Base-by-base conservation (phyloP, 2,888 invertebrate species). In the Sminthurides aquaticus region DNA sequence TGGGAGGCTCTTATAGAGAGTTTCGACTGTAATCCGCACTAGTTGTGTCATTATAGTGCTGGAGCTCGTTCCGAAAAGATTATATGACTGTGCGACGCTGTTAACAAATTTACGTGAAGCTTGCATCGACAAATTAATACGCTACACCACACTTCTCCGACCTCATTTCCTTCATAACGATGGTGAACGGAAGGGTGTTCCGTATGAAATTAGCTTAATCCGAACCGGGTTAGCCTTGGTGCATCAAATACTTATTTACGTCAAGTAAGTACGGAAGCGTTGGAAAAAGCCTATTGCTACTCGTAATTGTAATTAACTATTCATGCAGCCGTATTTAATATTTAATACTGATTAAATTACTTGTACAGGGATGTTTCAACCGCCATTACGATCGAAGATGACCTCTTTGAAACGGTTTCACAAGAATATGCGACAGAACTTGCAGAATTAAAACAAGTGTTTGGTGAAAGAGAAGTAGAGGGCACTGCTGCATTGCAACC, bases 201-300 rank as follows among this genome's bases (percentile, higher is more conserved):
- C 62, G 43, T n/a, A 58, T 8, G 69, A 68, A 34, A 69, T 69
- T 67, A 57, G 69, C 24, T 58, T 57, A 34, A 58, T 69, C 34
- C 65, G 71, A 34, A 71, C 71, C 60, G 73, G 69, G 0, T 62
- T 73, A 1, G 60, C 64, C 0, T 70, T 73, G 71, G 70, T 70
- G 3, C 71, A 73, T 54, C 73, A 73, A 57, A 24, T 70, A 20
- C 67, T 71, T 11, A 66, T 71, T 55, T 73, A 70, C 48, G 55
- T 70, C 27, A 69, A 67, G 70, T 70, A 64, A 24, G 48, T n/a
- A n/a, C n/a, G n/a, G n/a, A n/a, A n/a, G n/a, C n/a, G n/a, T n/a
- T n/a, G 25, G 26, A 18, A 2, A 5, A 18, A 24, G 26, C 27
- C 26, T 43, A 2, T 48, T 55, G n/a, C 24, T 49, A 25, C 11